These are phyloP conservation scores for Neofelis nebulosa DNA, from an alignment of 2,113 vertebrate genomes.

Conservation along the genomic window DNA sequence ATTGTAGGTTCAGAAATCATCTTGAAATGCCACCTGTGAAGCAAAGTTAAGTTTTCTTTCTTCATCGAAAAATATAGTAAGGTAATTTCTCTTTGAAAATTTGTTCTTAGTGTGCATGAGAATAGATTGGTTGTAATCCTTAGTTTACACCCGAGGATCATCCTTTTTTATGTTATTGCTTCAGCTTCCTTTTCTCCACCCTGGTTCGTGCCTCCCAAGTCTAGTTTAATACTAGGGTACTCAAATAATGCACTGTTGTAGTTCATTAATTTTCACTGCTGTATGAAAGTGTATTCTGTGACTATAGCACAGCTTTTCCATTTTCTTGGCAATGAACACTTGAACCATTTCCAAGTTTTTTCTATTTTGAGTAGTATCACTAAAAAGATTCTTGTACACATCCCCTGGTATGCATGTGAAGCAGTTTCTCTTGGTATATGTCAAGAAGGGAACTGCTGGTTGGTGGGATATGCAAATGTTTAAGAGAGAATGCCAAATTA, in stretches of 20 bases:
- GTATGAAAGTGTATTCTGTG: not conserved
- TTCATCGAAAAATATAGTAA: not conserved
- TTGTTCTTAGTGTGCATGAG: not conserved
- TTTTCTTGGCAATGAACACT: slow-evolving; percentile 25
- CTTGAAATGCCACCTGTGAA: not conserved
- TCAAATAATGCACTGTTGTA: not conserved
- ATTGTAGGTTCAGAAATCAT: not conserved
- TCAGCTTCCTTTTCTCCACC: not conserved
- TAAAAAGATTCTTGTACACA: not conserved
- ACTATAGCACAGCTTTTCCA: not conserved
- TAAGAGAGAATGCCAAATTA: slow-evolving; percentile 32
- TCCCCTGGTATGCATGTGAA: not conserved
- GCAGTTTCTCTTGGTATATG: not conserved
- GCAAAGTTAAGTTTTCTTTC: slow-evolving; percentile 38
- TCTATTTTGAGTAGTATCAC: not conserved
- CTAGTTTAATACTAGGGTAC: not conserved
- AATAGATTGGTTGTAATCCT: not conserved
- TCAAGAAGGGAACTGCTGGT: not conserved
- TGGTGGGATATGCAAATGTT: not conserved
- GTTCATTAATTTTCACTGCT: not conserved
- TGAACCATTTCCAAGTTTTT: slow-evolving; percentile 21
- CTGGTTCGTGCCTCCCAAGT: not conserved
- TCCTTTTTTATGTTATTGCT: not conserved
- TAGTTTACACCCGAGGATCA: not conserved
- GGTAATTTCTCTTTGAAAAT: slow-evolving; percentile 37